Base-by-base conservation (phyloP, 2,113 vertebrate genomes). In the Symphodus melops region DNA sequence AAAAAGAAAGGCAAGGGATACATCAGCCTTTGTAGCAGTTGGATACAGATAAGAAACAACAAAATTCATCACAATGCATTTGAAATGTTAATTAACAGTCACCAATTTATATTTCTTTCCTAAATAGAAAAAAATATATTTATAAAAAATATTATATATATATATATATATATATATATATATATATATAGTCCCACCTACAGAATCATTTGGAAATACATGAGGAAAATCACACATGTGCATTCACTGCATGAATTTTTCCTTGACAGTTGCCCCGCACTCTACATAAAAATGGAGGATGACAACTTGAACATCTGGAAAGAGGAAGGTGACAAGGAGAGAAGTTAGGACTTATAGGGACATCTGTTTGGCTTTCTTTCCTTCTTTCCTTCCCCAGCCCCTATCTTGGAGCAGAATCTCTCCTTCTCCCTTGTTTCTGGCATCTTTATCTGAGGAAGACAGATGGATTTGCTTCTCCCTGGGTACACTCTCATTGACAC, bases 361-460 rank as follows among this genome's bases (percentile, higher is more conserved):
- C 84, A 83, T 89, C 82, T 88, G 83, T 79, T 89, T 90, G 85
- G 74, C 82, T 88, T 55, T 69, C 44, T 48, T 83, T 83, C 19
- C 48, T 51, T 51, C 39, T 11, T 41, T 10, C 66, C 71, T 59
- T 72, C 53, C 63, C 73, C 48, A 66, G 71, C 69, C 48, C 48
- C 72, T 86, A 76, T 85, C 52, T 81, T 88, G 86, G 83, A 90
- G 73, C 75, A 69, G 36, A 81, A 77, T 79, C 75, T 86, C 77
- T 88, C 79, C 83, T 88, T 83, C 84, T 90, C 87, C 86, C 86
- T 87, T 85, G 74, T 90, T 91, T 91, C 77, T 90, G 89, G 89
- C 86, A 85, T 89, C 88, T 92, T 90, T 88, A 90, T 90, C 84
- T 76, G 28, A 86, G 81, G 80, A 86, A 88, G 88, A 90, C 89